Conservation (phyloP, 2,888 invertebrate genomes). For the Trissolcus brochymenae region DNA sequence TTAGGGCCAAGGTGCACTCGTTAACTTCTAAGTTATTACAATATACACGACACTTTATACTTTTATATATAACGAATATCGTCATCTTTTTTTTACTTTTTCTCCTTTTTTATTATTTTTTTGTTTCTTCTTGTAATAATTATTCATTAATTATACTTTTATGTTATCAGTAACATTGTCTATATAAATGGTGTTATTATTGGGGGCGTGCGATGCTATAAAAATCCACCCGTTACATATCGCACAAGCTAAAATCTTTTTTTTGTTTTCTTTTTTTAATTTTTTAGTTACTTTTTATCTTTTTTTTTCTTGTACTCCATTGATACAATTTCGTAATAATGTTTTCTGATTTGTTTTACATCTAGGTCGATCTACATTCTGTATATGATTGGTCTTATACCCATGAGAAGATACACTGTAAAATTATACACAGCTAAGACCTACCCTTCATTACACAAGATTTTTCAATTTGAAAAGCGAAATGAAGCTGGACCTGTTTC, state of each 20-base stretch:
- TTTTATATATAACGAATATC: constrained; percentile 28
- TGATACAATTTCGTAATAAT: constrained; percentile 59
- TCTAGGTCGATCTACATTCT: constrained; percentile 41
- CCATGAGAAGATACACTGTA: constrained; percentile 54
- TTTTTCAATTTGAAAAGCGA: constrained; percentile 4
- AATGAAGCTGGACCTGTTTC: background rate
- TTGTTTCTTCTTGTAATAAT: constrained; percentile 31
- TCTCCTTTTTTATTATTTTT: constrained; percentile 39
- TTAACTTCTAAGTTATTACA: constrained; percentile 49
- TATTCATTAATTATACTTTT: constrained; percentile 18
- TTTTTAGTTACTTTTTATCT: constrained; percentile 13
- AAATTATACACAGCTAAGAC: constrained; percentile 32
- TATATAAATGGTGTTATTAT: constrained; percentile 51
- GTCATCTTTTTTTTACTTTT: constrained; percentile 29
- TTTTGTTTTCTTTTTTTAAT: constrained; percentile 17
- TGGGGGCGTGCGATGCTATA: constrained; percentile 41
- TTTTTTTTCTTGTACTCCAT: constrained; percentile 39
- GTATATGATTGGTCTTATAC: constrained; percentile 49
- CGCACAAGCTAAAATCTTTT: constrained; percentile 52
- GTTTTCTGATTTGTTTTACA: constrained; percentile 43
- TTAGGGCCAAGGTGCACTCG: constrained; percentile 60
- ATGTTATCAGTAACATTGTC: constrained; percentile 49
- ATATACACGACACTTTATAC: constrained; percentile 48
- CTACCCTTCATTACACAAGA: constrained; percentile 3
- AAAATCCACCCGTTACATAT: constrained; percentile 52